A percentile compares a stretch with the other conserved stretches of the same genome.
phyloP scores from a whole-genome alignment of 1,140 invertebrate species.

The Bombus superbus region DNA sequence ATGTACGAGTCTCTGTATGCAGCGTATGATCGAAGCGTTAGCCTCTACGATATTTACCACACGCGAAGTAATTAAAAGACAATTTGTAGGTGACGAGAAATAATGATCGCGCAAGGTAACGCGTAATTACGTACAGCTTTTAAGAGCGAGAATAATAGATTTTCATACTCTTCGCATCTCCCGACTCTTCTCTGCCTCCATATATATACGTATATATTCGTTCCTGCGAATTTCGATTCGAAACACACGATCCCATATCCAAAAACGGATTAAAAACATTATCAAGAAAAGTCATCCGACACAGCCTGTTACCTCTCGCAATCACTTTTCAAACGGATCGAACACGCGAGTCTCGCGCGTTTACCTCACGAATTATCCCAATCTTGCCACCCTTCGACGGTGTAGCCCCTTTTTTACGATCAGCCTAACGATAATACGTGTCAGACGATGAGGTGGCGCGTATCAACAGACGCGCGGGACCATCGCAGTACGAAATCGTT shows the following conservation, averaged over 20 bases:
- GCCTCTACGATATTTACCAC: neutral
- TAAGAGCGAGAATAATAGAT: neutral
- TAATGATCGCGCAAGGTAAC: neutral
- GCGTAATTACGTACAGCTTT: neutral
- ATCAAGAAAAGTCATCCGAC: neutral
- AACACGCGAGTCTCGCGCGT: neutral
- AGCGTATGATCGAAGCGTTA: too few relatives aligned
- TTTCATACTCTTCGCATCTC: neutral
- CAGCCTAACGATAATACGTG: neutral
- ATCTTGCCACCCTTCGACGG: neutral
- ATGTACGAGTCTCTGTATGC: neutral
- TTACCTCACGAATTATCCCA: slow-evolving; percentile 6
- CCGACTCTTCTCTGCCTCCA: too few relatives aligned
- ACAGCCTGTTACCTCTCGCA: too few relatives aligned
- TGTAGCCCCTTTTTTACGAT: slow-evolving; percentile 3
- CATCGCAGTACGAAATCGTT: slow-evolving; percentile 15
- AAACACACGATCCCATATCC: neutral
- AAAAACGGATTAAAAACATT: neutral
- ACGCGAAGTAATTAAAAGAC: neutral
- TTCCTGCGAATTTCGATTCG: neutral
- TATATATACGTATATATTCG: neutral
- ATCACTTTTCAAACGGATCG: neutral
- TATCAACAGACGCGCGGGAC: neutral
- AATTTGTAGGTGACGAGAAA: neutral
- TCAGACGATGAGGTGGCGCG: slow-evolving; percentile 1